Conservation (phyloP, 1,140 invertebrate genomes). For the Bombus superbus region DNA sequence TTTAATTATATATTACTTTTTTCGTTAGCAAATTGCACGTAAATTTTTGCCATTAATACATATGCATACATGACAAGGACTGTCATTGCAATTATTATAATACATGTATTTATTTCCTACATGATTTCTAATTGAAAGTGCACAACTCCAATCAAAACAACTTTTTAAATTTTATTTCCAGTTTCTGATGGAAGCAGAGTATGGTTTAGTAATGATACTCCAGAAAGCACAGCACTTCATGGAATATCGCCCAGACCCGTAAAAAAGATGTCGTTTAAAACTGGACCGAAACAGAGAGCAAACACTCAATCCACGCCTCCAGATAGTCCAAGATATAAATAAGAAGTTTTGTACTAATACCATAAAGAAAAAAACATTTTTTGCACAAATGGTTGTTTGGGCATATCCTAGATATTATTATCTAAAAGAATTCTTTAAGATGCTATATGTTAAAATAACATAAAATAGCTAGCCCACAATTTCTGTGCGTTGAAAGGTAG, state of each 20-base stretch:
- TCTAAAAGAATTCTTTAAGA: slow-evolving; percentile 54
- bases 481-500: slow-evolving; percentile 1
- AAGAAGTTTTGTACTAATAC: slow-evolving; percentile 54
- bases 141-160: not conserved
- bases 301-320: slow-evolving; percentile 78
- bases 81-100: slow-evolving; percentile 13
- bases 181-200: slow-evolving; percentile 81
- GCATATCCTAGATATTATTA: slow-evolving; percentile 36
- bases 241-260: slow-evolving; percentile 83
- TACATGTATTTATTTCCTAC: slow-evolving; percentile 4
- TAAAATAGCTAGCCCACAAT: slow-evolving; percentile 23
- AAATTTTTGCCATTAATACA: slow-evolving; percentile 25
- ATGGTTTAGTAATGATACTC: slow-evolving; percentile 80
- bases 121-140: not conserved
- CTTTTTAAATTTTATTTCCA: slow-evolving; percentile 54
- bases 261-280: slow-evolving; percentile 83
- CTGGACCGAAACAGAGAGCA: slow-evolving; percentile 77
- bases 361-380: slow-evolving; percentile 38
- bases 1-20: slow-evolving; percentile 4
- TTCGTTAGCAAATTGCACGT: slow-evolving; percentile 34
- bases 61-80: slow-evolving; percentile 20
- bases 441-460: slow-evolving; percentile 39
- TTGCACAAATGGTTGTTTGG: slow-evolving; percentile 55
- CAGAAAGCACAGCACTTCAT: slow-evolving; percentile 78
- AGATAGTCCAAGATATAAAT: slow-evolving; percentile 82